These are phyloP conservation scores for Oligia strigilis DNA, from an alignment of 2,888 invertebrate genomes.

Conservation along the genomic window DNA sequence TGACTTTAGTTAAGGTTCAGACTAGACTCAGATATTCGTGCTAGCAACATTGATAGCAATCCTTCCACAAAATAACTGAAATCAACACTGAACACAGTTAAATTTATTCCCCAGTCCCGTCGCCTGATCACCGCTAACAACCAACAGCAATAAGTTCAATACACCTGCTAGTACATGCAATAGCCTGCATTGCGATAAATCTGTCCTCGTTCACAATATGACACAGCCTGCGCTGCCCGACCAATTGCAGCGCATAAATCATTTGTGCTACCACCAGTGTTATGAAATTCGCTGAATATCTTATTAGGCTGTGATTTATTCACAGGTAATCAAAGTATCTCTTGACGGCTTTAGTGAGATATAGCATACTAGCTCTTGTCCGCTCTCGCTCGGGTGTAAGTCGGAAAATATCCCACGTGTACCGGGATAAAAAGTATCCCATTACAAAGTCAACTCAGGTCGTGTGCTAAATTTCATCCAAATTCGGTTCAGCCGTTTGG, in stretches of 20 bases:
- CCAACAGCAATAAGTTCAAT: constrained; percentile 33
- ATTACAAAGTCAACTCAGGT: neutral
- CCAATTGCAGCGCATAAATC: constrained; percentile 61
- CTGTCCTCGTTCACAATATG: constrained; percentile 62
- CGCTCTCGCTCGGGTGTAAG: neutral
- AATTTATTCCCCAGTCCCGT: neutral
- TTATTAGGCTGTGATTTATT: constrained; percentile 21
- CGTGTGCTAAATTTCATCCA: neutral
- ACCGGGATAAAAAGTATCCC: no score
- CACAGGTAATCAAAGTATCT: neutral
- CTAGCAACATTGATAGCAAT: neutral
- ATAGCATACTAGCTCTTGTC: neutral
- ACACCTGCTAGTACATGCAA: constrained; percentile 51
- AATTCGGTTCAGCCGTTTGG: no score
- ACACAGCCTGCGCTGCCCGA: constrained; percentile 53
- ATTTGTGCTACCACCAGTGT: constrained; percentile 47
- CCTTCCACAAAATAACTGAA: neutral
- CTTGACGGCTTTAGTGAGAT: constrained; percentile 4
- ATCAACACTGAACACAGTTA: constrained; percentile 8
- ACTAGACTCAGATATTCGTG: constrained; percentile 14
- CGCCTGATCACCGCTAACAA: constrained; percentile 25
- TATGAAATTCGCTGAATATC: constrained; percentile 47
- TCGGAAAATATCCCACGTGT: neutral
- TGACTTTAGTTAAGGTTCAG: neutral
- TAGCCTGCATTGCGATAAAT: constrained; percentile 69